Base-by-base conservation (phyloP, 2,113 vertebrate genomes). In the Tauraco erythrolophus region DNA sequence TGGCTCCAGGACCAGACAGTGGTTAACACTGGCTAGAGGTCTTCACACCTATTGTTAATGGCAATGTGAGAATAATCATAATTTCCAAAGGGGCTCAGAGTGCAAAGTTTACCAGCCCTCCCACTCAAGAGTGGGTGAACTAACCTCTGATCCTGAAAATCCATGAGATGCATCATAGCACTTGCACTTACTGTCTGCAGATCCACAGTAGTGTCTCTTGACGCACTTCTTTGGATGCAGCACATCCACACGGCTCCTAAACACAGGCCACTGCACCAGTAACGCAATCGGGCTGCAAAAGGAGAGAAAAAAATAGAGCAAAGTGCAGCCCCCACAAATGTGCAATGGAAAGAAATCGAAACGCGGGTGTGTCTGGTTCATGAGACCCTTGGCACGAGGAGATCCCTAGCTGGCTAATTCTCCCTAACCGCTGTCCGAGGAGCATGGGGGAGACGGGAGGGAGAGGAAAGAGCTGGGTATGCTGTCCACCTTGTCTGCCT, bases 371-470 rank as follows among this genome's bases (percentile, higher is more conserved):
- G 19, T 35, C 54, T 50, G 15, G 13, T 15, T 71, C 57, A 53
- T 43, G 35, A 87, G 60, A 39, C 3, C 6, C 45, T 39, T n/a
- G 35, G 50, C 46, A 37, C 7, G 58, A 89, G 57, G 30, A 80
- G 51, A 65, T 64, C 5, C 37, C 31, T n/a, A 54, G 25, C 0
- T 71, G 19, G 39, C 21, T 75, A 62, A 41, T 58, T 60, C 14
- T 14, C 12, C 15, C 30, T 62, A 41, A 9, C 13, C 43, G 56
- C 54, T 86, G 18, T 24, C 23, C 37, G 21, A 84, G 37, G 30
- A 72, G 24, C 45, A 23, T 0, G 0, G 37, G 6, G 18, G 19
- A 76, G 28, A 41, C 28, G 0, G 0, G 33, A 54, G 23, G 25
- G 43, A 71, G 35, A 70, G 31, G 17, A 74, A 74, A 37, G 46